Conservation (phyloP, 1,140 invertebrate species). For the Eriocheir sinensis region DNA sequence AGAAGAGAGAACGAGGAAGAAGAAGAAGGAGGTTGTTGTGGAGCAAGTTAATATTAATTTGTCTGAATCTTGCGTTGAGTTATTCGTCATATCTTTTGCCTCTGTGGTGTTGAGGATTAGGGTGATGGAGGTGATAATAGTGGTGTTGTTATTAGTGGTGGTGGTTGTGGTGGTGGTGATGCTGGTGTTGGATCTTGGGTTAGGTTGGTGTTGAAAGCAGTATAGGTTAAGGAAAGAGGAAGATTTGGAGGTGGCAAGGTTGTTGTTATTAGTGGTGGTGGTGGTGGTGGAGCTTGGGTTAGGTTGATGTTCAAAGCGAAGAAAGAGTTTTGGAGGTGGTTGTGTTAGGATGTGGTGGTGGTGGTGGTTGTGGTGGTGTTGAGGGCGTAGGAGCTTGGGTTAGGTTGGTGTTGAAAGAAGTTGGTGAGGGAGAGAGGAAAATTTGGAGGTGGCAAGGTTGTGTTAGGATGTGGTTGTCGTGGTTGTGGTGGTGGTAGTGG, state of each 20-base stretch:
- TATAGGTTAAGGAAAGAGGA: too few relatives aligned
- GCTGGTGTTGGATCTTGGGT: not conserved
- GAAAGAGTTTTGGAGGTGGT: too few relatives aligned
- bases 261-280: not conserved
- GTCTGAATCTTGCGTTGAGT: not conserved
- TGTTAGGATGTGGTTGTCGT: too few relatives aligned
- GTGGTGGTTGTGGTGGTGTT: too few relatives aligned
- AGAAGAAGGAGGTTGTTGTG: not conserved
- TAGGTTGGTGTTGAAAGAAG: too few relatives aligned
- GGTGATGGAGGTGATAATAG: not conserved
- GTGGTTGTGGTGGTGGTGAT: not conserved
- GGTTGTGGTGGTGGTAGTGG: too few relatives aligned
- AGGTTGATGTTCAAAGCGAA: too few relatives aligned
- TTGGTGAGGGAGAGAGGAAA: too few relatives aligned
- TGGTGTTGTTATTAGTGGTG: not conserved
- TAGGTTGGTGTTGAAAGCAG: too few relatives aligned
- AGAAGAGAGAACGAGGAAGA: too few relatives aligned
- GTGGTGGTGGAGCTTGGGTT: not conserved
- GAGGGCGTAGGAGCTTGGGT: not conserved
- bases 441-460: not conserved
- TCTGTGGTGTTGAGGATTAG: not conserved
- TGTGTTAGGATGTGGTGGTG: too few relatives aligned
- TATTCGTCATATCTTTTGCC: slow-evolving; percentile 24
- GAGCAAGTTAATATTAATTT: not conserved
- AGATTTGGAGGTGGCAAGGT: not conserved